These are phyloP conservation scores for Sminthurides aquaticus DNA, from an alignment of 2,888 invertebrate species.

Conservation along the genomic window DNA sequence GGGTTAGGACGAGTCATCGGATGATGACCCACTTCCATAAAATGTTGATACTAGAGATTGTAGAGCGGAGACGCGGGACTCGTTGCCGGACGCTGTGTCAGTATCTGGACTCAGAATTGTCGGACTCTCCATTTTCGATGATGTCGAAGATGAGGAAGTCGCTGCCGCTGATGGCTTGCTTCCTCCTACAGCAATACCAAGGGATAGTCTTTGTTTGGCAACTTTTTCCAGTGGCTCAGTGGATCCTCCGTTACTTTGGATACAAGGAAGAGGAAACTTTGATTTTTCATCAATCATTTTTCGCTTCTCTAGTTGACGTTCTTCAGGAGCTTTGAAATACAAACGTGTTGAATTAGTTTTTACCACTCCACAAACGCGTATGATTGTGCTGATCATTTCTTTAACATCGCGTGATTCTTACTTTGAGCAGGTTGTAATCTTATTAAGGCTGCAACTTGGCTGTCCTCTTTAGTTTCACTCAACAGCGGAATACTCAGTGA, in stretches of 20 bases:
- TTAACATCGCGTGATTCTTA: constrained; percentile 39
- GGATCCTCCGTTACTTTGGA: not conserved
- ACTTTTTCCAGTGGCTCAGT: constrained; percentile 4
- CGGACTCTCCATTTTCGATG: not conserved
- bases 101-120: not conserved
- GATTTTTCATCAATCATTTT: constrained; percentile 39
- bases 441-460: constrained; percentile 67
- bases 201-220: constrained; percentile 19
- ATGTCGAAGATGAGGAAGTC: not conserved
- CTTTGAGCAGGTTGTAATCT: constrained; percentile 59
- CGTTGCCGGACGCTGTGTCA: not conserved
- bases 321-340: constrained; percentile 35
- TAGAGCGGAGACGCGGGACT: not conserved
- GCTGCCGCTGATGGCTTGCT: not conserved
- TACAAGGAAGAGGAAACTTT: constrained; percentile 28
- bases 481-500: constrained; percentile 70
- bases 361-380: not conserved
- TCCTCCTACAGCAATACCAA: constrained; percentile 19
- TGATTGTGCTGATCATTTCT: not conserved
- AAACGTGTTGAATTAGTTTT: not conserved
- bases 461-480: constrained; percentile 72
- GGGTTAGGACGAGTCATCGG: not conserved
- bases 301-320: constrained; percentile 35
- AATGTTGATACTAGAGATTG: not conserved
- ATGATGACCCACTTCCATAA: not conserved